Evolutionary conservation across 2,797 vertebrate genomes (phyloP).

Genomic region (Neopelma chrysocephalum): DNA sequence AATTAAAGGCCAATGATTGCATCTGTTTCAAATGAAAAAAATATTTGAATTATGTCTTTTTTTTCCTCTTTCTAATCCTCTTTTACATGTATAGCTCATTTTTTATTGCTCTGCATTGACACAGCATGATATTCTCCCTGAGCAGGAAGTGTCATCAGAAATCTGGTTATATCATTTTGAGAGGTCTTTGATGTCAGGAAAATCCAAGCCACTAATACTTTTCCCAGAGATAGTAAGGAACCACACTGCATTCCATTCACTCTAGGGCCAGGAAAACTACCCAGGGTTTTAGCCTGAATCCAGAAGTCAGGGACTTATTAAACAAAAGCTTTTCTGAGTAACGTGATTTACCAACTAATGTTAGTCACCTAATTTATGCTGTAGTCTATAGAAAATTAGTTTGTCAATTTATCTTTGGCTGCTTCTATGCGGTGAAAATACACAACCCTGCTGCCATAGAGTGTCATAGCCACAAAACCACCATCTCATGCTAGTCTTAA

Average conservation of each 20-base stretch:
- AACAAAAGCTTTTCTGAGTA: neutral
- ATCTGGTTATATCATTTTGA: neutral
- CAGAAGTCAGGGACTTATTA: neutral
- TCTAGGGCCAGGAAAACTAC: neutral
- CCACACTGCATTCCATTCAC: neutral
- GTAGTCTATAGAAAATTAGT: neutral
- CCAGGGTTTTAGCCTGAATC: neutral
- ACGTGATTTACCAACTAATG: accelerated
- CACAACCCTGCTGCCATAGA: neutral
- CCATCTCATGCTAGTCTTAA: neutral
- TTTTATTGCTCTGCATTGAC: neutral
- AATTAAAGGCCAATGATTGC: neutral
- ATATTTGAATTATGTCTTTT: neutral
- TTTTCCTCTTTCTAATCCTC: neutral
- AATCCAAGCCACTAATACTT: neutral
- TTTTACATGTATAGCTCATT: neutral
- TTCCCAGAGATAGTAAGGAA: neutral
- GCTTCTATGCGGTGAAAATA: neutral
- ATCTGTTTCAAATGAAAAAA: neutral
- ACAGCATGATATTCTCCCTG: neutral
- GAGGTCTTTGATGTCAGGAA: neutral
- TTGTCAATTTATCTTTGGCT: neutral
- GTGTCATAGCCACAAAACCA: neutral
- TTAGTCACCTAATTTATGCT: neutral
- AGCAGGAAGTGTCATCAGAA: neutral